Base-by-base conservation (phyloP, 2,113 vertebrate genomes). In the Microtus pennsylvanicus region DNA sequence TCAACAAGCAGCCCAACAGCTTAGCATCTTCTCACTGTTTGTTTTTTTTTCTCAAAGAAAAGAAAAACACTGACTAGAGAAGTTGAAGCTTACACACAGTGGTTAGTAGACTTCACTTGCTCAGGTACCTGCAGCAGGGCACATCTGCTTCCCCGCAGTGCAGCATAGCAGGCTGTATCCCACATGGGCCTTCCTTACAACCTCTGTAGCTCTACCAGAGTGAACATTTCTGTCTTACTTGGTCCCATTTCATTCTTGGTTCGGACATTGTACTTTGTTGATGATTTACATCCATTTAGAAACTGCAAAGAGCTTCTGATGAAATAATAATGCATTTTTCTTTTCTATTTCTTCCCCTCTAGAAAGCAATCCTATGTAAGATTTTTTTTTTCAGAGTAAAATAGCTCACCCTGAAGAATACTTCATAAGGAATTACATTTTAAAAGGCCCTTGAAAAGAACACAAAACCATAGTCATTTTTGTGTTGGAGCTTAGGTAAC, bases 401-500 rank as follows among this genome's bases (percentile, higher is more conserved):
- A 65, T 83, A 33, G 13, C 33, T 94, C 28, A 26, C 33, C 2
- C 1, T 93, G 61, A 87, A 90, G 47, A 90, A 69, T 67, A 8
- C 10, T 86, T 90, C 80, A 74, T 5, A 82, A 80, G 26, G 50
- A 94, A 70, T 91, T 88, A 86, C 0, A 13, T 52, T 88, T 55
- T 93, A 92, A 94, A 58, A 3, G 83, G 88, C 26, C 82, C 87
- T 91, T 81, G 90, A 94, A 95, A 95, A 24, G 76, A 77, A 88
- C 95, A 85, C 50, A 74, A 76, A 92, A 76, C 11, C 24, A 24
- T 67, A 38, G 75, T 93, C 42, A 33, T 74, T 87, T 90, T 87
- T 82, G 33, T 63, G 38, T 91, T 92, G 17, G 9, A 55, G 5
- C 77, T 77, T 92, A 65, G 50, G 19, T 90, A 93, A 74, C 80